phyloP scores from a whole-genome alignment of 1,140 invertebrate genomes.

The Drosophila navojoa region DNA sequence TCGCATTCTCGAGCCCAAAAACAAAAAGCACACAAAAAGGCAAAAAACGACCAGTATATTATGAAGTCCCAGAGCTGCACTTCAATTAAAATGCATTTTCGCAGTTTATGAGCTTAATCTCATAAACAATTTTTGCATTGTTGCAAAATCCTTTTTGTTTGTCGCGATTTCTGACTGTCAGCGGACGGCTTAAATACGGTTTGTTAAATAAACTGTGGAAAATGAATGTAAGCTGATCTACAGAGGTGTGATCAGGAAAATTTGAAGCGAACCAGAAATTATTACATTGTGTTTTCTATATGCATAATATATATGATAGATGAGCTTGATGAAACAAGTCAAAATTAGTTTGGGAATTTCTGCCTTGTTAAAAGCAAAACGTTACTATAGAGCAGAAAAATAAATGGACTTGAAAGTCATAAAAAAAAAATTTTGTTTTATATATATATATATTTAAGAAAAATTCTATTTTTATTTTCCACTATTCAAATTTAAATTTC shows the following conservation, averaged over 20 bases:
- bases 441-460: too few species aligned
- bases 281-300: too few species aligned
- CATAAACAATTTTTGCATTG: constrained; percentile 81
- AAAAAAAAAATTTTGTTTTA: too few species aligned
- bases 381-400: too few species aligned
- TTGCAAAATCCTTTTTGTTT: constrained; percentile 55
- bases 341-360: too few species aligned
- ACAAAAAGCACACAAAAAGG: constrained; percentile 15
- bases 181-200: constrained; percentile 52
- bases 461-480: too few species aligned
- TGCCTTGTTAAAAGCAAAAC: too few species aligned
- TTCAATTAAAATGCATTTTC: constrained; percentile 83
- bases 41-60: constrained; percentile 41
- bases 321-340: too few species aligned
- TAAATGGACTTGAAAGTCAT: too few species aligned
- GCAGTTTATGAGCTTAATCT: constrained; percentile 81
- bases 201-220: constrained; percentile 13
- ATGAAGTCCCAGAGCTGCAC: constrained; percentile 82
- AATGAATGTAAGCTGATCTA: not conserved
- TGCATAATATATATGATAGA: too few species aligned
- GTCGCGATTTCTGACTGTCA: constrained; percentile 52
- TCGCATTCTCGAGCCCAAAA: constrained; percentile 7
- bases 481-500: too few species aligned
- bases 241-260: not conserved
- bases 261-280: too few species aligned